phyloP scores from a whole-genome alignment of 2,888 invertebrate genomes.

The Macrosiphum euphorbiae region DNA sequence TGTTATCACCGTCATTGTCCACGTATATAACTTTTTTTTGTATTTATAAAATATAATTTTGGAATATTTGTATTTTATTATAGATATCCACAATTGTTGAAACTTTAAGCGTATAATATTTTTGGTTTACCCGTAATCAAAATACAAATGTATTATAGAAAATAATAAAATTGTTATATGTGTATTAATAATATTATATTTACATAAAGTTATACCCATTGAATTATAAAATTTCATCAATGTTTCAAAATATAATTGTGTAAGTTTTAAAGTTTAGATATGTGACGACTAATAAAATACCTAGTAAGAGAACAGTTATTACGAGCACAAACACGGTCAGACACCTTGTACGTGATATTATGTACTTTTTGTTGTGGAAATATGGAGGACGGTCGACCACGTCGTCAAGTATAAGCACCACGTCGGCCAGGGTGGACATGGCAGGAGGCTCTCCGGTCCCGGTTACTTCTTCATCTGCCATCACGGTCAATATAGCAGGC shows the following conservation, averaged over 20 bases:
- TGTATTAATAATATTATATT: background rate
- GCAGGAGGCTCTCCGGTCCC: slow-evolving; percentile 77
- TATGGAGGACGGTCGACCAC: slow-evolving; percentile 83
- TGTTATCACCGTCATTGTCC: background rate
- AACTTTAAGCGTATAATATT: background rate
- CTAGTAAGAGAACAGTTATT: background rate
- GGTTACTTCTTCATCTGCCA: slow-evolving; percentile 84
- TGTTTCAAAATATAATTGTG: background rate
- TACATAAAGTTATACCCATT: background rate
- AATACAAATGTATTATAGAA: too few species aligned
- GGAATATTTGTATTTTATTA: background rate
- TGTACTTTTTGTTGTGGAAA: slow-evolving; percentile 75
- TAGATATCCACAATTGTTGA: background rate
- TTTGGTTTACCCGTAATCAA: background rate
- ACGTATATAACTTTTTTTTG: background rate
- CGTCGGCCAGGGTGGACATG: slow-evolving; percentile 84
- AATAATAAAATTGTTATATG: background rate
- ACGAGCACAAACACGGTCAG: background rate
- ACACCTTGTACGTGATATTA: background rate
- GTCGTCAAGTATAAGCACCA: slow-evolving; percentile 86
- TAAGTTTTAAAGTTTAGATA: background rate
- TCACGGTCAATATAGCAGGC: slow-evolving; percentile 85
- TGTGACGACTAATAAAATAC: background rate
- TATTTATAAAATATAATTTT: background rate
- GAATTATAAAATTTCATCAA: background rate